A percentile compares a stretch with the other conserved stretches of the same genome.
Conservation (phyloP, 2,888 invertebrate species). For the Anoncus sp. region DNA sequence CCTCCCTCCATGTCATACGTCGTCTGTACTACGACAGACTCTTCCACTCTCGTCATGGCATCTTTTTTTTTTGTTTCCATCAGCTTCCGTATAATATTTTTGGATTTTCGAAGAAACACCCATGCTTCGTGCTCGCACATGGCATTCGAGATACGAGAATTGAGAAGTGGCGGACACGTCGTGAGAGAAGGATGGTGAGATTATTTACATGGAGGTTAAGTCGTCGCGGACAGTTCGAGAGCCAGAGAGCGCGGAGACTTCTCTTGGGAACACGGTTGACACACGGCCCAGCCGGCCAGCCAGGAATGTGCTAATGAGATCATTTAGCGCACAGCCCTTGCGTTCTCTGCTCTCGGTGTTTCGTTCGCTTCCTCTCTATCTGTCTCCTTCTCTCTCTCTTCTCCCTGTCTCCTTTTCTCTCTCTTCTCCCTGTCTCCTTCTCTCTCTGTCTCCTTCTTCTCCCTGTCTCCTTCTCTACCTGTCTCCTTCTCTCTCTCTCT, state of each 20-base stretch:
- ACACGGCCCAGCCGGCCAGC: conserved; percentile 76
- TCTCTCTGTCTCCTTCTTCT: conserved; percentile 41
- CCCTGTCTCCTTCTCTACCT: conserved; percentile 65
- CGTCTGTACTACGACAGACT: neutral
- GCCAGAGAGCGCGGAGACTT: conserved; percentile 57
- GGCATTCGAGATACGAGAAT: neutral
- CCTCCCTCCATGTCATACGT: neutral
- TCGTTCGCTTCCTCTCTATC: conserved; percentile 30
- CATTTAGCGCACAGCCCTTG: conserved; percentile 77
- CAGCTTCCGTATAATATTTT: conserved; percentile 40
- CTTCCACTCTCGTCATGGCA: neutral
- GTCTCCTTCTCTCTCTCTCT: conserved; percentile 24
- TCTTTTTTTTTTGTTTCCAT: neutral
- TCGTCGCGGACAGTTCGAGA: conserved; percentile 70
- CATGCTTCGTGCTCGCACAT: conserved; percentile 9
- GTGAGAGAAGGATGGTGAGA: conserved; percentile 55
- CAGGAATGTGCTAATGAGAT: conserved; percentile 83
- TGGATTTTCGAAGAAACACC: conserved; percentile 31
- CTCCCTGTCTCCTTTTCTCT: too few species aligned
- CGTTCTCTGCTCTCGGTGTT: conserved; percentile 68
- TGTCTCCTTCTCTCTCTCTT: conserved; percentile 63
- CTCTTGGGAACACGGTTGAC: conserved; percentile 71
- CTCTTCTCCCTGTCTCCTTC: conserved; percentile 63
- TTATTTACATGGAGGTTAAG: conserved; percentile 78
- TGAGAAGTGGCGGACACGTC: conserved; percentile 8